Base-by-base conservation (phyloP, 1,140 invertebrate genomes). In the Ditylenchus dipsaci region DNA sequence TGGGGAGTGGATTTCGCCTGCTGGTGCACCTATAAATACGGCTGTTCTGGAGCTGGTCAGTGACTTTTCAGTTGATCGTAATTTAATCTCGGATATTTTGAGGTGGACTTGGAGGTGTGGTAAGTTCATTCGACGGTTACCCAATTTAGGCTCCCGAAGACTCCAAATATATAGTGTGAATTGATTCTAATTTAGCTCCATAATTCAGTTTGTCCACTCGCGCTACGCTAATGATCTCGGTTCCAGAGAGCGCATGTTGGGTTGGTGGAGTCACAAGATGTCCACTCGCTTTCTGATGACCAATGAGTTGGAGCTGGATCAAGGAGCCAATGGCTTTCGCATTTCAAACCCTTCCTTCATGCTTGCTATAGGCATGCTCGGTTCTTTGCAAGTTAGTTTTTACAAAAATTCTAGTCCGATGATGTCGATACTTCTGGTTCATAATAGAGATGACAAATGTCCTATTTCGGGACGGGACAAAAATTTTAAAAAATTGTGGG, bases 21-120 rank as follows among this genome's bases (percentile, higher is more conserved):
- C 69, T 89, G 88, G 88, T 89, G 88, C 77, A 85, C 86, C 3
- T 89, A 89, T 73, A 89, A 88, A 86, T 89, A 89, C 73, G 74
- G 88, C 29, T 87, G 87, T 72, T 82, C 85, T 38, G 86, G 88
- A 21, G 86, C 88, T 43, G 88, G 88, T 38, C 3, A 38, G 33
- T n/a, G n/a, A n/a, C 3, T 38, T 38, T 38, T 38, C 3, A 11
- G 11, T 5, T 5, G 3, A 38, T 38, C 3, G 3, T 3, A 38
- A 38, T 3, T 38, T 38, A 38, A 38, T 38, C 11, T 5, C 11
- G 3, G 3, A 38, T 5, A 38, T 38, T 38, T 38, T 38, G 3
- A 38, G 33, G 33, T 0, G 81, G 86, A 47, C 80, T 89, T 27
- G 87, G 82, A 9, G 87, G 85, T 11, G 76, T 85, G 17, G 63